phyloP scores from a whole-genome alignment of 1,140 invertebrate genomes.

The Streblospio benedicti region DNA sequence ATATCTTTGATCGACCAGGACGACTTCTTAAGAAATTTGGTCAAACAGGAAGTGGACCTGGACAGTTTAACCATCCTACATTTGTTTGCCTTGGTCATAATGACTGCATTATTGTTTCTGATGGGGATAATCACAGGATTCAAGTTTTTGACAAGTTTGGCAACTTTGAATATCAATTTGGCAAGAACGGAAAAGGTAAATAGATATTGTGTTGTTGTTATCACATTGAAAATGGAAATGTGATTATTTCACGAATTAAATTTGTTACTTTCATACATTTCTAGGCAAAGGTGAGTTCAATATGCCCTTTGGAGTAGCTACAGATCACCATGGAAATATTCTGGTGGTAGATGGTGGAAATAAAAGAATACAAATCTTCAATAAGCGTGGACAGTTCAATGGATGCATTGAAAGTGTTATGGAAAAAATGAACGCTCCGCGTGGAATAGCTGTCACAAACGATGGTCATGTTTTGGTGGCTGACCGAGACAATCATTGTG shows the following conservation, averaged over 20 bases:
- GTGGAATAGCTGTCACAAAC: constrained; percentile 16
- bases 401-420: constrained; percentile 16
- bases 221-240: too few relatives aligned
- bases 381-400: constrained; percentile 14
- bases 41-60: constrained; percentile 9
- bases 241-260: too few relatives aligned
- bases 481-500: constrained; percentile 20
- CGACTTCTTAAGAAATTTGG: constrained; percentile 15
- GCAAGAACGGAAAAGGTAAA: constrained; percentile 11
- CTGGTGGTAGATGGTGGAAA: constrained; percentile 19
- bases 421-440: constrained; percentile 13
- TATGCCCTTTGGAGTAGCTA: constrained; percentile 17
- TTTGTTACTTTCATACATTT: too few relatives aligned
- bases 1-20: constrained; percentile 13
- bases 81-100: constrained; percentile 20
- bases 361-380: constrained; percentile 26
- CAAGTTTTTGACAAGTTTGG: constrained; percentile 50
- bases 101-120: constrained; percentile 19
- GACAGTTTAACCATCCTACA: constrained; percentile 21
- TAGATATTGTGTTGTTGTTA: too few relatives aligned
- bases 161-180: constrained; percentile 17
- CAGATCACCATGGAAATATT: constrained; percentile 23
- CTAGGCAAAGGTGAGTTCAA: constrained; percentile 19
- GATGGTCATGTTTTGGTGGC: constrained; percentile 19
- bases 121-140: constrained; percentile 50